Evolutionary conservation across 1,140 invertebrate genomes (phyloP).

Genomic region (Mizuhopecten yessoensis): DNA sequence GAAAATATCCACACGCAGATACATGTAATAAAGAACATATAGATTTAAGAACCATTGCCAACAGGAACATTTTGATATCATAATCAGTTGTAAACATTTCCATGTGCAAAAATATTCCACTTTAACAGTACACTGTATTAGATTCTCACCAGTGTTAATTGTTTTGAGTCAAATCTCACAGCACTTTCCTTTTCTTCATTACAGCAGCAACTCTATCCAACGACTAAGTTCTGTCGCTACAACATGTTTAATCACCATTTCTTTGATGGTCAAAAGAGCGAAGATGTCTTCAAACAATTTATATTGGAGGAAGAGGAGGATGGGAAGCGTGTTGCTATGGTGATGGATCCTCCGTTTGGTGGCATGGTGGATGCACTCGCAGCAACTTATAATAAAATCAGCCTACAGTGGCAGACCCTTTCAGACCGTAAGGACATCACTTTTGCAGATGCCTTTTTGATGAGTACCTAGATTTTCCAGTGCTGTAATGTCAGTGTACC

Average conservation of each 20-base stretch:
- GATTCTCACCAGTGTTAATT: too few relatives aligned
- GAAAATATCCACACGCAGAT: too few relatives aligned
- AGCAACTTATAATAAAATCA: conserved; percentile 87
- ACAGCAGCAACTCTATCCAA: conserved; percentile 88
- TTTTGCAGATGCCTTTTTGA: too few relatives aligned
- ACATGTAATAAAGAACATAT: too few relatives aligned
- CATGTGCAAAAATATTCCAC: too few relatives aligned
- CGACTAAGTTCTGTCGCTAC: conserved; percentile 89
- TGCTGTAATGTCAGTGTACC: too few relatives aligned
- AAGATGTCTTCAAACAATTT: conserved; percentile 86
- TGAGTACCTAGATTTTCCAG: too few relatives aligned
- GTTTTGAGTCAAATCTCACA: too few relatives aligned
- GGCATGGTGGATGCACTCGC: conserved; percentile 91
- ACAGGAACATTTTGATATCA: too few relatives aligned
- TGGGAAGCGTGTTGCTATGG: conserved; percentile 86
- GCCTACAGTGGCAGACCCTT: conserved; percentile 65
- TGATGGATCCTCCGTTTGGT: conserved; percentile 96
- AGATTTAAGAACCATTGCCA: too few relatives aligned
- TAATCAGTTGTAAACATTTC: too few relatives aligned
- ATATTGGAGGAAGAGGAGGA: conserved; percentile 84
- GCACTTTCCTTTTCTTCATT: conserved; percentile 54
- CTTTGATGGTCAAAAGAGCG: conserved; percentile 87
- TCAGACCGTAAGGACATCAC: conserved; percentile 47
- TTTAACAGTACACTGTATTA: too few relatives aligned
- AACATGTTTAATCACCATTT: conserved; percentile 96